Evolutionary conservation across 2,113 vertebrate genomes (phyloP), one percentile per base, ranked within the genome.

Genomic region (Cynocephalus volans): DNA sequence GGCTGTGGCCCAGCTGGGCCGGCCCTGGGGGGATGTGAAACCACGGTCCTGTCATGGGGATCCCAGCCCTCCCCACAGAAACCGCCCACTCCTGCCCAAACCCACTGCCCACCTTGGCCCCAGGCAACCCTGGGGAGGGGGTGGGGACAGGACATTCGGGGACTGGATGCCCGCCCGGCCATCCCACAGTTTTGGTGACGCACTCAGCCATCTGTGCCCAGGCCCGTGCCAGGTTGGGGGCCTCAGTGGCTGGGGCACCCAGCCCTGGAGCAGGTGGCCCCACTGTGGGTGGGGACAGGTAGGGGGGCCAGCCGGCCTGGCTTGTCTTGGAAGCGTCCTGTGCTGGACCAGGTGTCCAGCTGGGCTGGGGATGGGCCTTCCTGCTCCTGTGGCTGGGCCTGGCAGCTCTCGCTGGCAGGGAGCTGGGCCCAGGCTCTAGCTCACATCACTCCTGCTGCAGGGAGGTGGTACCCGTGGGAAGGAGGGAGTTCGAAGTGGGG

Each of bases 211-310:
- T 98, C 97, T 98, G 97, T 33, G 86, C 67, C 73, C 60, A 28
- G 72, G 72, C 70, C 83, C 2, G 6, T 84, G 96, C 97, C 97
- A 97, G 93, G 82, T 23, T 36, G 48, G 69, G 67, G 93, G 92
- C 81, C 4, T 11, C 0, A 13, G 67, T 14, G 1, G 60, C 21
- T 0, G 54, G 81, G 93, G 58, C 69, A 75, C 83, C 83, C 28
- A 60, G 93, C 80, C 81, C 90, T 75, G 77, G 88, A 96, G 87
- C 98, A 98, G 97, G 93, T 97, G 97, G 96, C 89, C 60, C 65
- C 70, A 0, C 81, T 2, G 87, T 4, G n/a, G 96, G 97, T 13
- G 45, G 8, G 75, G 69, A 69, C 60, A 26, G 84, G 90, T 76
- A 45, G 87, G 94, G 50, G 86, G 45, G 73, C 60, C 4, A 18